Base-by-base conservation (phyloP, 2,888 invertebrate genomes). In the Chrysomela aeneicollis region DNA sequence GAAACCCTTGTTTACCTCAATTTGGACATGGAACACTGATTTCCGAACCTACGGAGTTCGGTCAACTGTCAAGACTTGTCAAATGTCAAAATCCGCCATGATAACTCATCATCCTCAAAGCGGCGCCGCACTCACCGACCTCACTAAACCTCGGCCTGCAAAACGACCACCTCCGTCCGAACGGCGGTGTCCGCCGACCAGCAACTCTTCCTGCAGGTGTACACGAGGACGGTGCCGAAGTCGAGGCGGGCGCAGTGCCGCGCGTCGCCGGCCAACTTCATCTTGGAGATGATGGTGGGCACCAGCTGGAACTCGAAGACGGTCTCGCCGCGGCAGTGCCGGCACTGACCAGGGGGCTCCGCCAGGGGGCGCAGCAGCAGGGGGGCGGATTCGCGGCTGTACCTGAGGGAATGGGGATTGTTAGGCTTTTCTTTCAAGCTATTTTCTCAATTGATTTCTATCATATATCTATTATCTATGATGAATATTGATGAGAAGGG, bases 151-250 rank as follows among this genome's bases (percentile, higher is more conserved):
- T 95, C 94, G 6, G 89, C 87, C 84, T 95, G 94, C 73, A 94
- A 88, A 62, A 93, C 81, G 15, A 93, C 87, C 64, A 86, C 85
- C 83, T 95, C 95, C 69, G 87, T 86, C 61, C 90, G 87, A 72
- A 87, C 85, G 46, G 85, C 85, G 73, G 91, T 90, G 2, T 87
- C 87, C 0, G 87, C 84, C 59, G 88, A 87, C 95, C 95, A 95
- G 82, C 96, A 96, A 78, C 93, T 95, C 75, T 88, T 87, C 42
- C 87, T 84, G 80, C 96, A 97, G 1, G 95, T 92, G 79, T 90
- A 95, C 15, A 95, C 84, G 12, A 95, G 83, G 1, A 94, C 90
- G n/a, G 93, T 94, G 8, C 95, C 93, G 80, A 92, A 95, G 81
- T 96, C 95, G 46, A 93, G 82, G 69, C 88, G 86, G 5, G 85